These are phyloP conservation scores for Cyclargus thomasi DNA, from an alignment of 1,140 invertebrate species.

Conservation along the genomic window DNA sequence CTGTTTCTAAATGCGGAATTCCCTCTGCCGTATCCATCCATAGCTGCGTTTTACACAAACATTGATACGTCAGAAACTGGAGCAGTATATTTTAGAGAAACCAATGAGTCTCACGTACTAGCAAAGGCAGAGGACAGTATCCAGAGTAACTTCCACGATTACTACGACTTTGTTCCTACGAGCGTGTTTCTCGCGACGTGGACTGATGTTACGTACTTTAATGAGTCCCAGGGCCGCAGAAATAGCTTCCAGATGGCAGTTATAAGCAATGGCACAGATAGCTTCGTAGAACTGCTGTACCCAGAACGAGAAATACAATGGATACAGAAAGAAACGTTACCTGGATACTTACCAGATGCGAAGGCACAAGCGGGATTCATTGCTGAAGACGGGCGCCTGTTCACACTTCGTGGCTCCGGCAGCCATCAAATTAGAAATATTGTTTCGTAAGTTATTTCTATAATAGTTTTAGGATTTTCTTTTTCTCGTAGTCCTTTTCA, in stretches of 20 bases:
- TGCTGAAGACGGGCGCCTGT: slow-evolving; percentile 83
- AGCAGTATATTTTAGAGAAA: slow-evolving; percentile 86
- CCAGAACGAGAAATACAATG: slow-evolving; percentile 92
- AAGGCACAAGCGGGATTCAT: slow-evolving; percentile 95
- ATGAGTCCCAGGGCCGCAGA: slow-evolving; percentile 65
- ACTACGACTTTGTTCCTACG: slow-evolving; percentile 78
- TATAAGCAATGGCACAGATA: slow-evolving; percentile 86
- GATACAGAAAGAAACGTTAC: slow-evolving; percentile 85
- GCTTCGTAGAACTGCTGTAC: slow-evolving; percentile 91
- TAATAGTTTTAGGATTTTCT: no score
- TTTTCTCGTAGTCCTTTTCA: no score
- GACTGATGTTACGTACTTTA: slow-evolving; percentile 80
- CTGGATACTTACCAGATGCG: slow-evolving; percentile 85
- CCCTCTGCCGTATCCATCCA: slow-evolving; percentile 91
- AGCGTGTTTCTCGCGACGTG: slow-evolving; percentile 85
- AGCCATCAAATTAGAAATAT: slow-evolving; percentile 84
- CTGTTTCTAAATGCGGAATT: slow-evolving; percentile 91
- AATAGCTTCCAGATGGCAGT: slow-evolving; percentile 89
- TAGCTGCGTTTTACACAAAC: slow-evolving; percentile 94
- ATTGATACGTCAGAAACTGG: slow-evolving; percentile 88
- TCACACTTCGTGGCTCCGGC: slow-evolving; percentile 87
- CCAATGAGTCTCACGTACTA: slow-evolving; percentile 79
- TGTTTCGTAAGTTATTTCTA: slow-evolving; percentile 61
- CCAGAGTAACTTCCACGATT: slow-evolving; percentile 81
- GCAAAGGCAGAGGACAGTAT: slow-evolving; percentile 81